phyloP scores from a whole-genome alignment of 2,113 vertebrate genomes.

The Trogon surrucura region DNA sequence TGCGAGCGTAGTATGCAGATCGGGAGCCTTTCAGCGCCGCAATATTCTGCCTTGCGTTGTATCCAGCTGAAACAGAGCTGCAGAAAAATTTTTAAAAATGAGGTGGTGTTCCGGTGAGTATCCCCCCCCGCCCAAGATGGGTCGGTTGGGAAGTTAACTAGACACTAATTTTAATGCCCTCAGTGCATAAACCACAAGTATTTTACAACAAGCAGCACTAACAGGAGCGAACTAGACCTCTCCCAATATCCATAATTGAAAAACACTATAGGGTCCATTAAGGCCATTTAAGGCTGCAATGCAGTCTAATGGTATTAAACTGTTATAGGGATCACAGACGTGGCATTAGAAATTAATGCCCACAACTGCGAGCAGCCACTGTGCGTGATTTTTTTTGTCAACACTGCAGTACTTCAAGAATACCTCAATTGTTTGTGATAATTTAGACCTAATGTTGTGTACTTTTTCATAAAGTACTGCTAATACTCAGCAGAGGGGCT shows the following conservation, averaged over 20 bases:
- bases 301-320: conserved; percentile 61
- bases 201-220: conserved; percentile 51
- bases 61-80: background rate
- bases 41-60: background rate
- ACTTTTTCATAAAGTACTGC: conserved; percentile 58
- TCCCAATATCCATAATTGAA: conserved; percentile 45
- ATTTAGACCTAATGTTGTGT: conserved; percentile 35
- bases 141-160: conserved; percentile 34
- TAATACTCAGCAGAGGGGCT: conserved; percentile 35
- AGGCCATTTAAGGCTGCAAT: conserved; percentile 65
- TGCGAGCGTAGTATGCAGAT: background rate
- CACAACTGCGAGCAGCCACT: conserved; percentile 14
- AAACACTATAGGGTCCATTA: conserved; percentile 66
- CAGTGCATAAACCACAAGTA: conserved; percentile 20
- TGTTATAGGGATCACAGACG: conserved; percentile 32
- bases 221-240: conserved; percentile 4
- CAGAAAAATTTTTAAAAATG: conserved; percentile 28
- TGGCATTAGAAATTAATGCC: conserved; percentile 62
- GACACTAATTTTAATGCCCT: conserved; percentile 17
- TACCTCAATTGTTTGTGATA: conserved; percentile 46
- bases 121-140: background rate
- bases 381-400: conserved; percentile 42
- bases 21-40: background rate
- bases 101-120: background rate
- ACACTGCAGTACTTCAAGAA: conserved; percentile 23